phyloP scores from a whole-genome alignment of 2,888 invertebrate genomes.

The Brachypterus glaber region DNA sequence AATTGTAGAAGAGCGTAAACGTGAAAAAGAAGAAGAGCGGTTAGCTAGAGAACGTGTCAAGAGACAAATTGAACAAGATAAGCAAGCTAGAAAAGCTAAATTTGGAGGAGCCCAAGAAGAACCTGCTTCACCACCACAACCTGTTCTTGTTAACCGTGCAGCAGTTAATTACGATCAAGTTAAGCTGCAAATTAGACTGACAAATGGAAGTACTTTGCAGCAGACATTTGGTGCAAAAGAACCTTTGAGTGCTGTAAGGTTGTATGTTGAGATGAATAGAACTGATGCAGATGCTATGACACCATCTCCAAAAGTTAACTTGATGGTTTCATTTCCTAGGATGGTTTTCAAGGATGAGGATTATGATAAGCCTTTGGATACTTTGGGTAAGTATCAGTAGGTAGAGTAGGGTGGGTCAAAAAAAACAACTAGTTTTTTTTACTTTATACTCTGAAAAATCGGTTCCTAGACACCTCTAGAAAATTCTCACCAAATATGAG shows the following conservation, averaged over 20 bases:
- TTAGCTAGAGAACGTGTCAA: conserved; percentile 73
- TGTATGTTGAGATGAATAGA: conserved; percentile 79
- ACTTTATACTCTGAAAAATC: no score
- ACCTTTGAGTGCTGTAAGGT: conserved; percentile 79
- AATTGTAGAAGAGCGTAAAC: conserved; percentile 72
- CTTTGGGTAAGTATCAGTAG: conserved; percentile 54
- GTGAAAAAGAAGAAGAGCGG: conserved; percentile 85
- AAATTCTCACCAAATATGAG: no score
- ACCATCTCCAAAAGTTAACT: conserved; percentile 63
- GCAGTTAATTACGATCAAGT: conserved; percentile 54
- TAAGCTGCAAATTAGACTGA: conserved; percentile 66
- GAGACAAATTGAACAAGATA: conserved; percentile 88
- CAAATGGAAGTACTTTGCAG: conserved; percentile 61
- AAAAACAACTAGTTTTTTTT: conserved; percentile 1
- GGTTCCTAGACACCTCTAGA: no score
- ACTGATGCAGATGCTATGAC: conserved; percentile 49
- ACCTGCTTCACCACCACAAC: conserved; percentile 33
- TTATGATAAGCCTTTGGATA: conserved; percentile 76
- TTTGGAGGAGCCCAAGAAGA: conserved; percentile 24
- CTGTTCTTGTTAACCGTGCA: conserved; percentile 13
- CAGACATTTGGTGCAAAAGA: conserved; percentile 80
- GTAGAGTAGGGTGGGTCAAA: conserved; percentile 1
- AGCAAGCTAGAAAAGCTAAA: conserved; percentile 68
- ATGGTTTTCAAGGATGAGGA: conserved; percentile 80
- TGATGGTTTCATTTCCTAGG: conserved; percentile 88